Conservation (phyloP, 2,797 vertebrate species). For the Lindbergichthys nudifrons region DNA sequence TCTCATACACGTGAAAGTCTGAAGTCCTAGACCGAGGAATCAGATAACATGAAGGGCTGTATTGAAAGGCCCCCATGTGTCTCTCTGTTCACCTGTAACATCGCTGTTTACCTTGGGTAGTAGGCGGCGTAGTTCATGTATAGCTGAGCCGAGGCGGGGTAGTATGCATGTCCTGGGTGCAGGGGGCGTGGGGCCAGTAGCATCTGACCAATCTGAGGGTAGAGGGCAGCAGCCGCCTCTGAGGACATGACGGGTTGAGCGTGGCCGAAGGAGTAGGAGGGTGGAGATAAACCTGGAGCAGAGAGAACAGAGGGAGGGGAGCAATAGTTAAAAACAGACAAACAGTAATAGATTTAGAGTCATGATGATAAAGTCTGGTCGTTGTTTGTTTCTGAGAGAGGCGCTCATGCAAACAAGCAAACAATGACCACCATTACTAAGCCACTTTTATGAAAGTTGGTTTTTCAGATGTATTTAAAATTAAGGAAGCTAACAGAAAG, state of each 20-base stretch:
- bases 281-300: conserved; percentile 91
- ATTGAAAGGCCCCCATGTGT: background rate
- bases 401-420: conserved; percentile 75
- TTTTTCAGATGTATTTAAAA: too few relatives aligned
- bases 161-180: conserved; percentile 88
- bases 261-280: conserved; percentile 91
- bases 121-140: conserved; percentile 98
- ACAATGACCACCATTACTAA: conserved; percentile 62
- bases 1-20: background rate
- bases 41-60: background rate
- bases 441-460: background rate
- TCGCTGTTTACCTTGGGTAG: conserved; percentile 90
- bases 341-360: conserved; percentile 8
- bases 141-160: conserved; percentile 90
- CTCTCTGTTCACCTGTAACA: background rate
- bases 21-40: background rate
- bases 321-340: conserved; percentile 34
- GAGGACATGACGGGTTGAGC: conserved; percentile 88
- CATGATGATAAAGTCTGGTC: conserved; percentile 36
- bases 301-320: conserved; percentile 31
- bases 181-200: conserved; percentile 88
- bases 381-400: conserved; percentile 69
- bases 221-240: conserved; percentile 89
- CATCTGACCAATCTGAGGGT: conserved; percentile 89
- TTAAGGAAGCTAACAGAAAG: too few relatives aligned